Conservation (phyloP, 2,888 invertebrate species). For the Pogonocherus hispidulus region DNA sequence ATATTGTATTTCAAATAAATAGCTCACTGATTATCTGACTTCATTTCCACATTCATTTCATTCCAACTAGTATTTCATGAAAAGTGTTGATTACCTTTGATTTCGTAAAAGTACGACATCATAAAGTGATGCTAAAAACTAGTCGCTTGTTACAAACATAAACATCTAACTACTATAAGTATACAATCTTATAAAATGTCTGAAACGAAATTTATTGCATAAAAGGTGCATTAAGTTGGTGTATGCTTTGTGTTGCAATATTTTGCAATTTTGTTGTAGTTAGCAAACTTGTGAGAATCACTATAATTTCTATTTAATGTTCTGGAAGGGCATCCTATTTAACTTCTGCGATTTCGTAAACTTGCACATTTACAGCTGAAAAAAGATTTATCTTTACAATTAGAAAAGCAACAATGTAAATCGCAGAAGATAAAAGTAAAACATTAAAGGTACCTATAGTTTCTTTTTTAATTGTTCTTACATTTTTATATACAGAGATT, state of each 20-base stretch:
- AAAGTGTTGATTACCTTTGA: too few relatives aligned
- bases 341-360: conserved; percentile 15
- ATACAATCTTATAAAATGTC: not conserved
- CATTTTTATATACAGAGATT: too few relatives aligned
- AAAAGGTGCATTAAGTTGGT: conserved; percentile 23
- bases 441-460: too few relatives aligned
- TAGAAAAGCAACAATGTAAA: not conserved
- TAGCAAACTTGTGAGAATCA: conserved; percentile 20
- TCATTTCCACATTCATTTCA: too few relatives aligned
- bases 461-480: too few relatives aligned
- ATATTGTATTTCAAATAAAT: too few relatives aligned
- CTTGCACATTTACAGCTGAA: not conserved
- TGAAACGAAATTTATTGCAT: conserved; percentile 21
- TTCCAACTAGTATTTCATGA: too few relatives aligned
- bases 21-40: too few relatives aligned
- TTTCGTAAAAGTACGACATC: too few relatives aligned
- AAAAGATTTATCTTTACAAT: not conserved
- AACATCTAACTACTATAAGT: not conserved
- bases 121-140: too few relatives aligned
- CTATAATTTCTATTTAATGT: conserved; percentile 22
- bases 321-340: conserved; percentile 14
- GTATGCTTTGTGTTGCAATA: conserved; percentile 12
- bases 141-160: too few relatives aligned
- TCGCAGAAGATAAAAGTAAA: too few relatives aligned
- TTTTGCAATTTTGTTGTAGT: conserved; percentile 16